Evolutionary conservation across 2,888 invertebrate species (phyloP).

Genomic region (Archips xylosteana): DNA sequence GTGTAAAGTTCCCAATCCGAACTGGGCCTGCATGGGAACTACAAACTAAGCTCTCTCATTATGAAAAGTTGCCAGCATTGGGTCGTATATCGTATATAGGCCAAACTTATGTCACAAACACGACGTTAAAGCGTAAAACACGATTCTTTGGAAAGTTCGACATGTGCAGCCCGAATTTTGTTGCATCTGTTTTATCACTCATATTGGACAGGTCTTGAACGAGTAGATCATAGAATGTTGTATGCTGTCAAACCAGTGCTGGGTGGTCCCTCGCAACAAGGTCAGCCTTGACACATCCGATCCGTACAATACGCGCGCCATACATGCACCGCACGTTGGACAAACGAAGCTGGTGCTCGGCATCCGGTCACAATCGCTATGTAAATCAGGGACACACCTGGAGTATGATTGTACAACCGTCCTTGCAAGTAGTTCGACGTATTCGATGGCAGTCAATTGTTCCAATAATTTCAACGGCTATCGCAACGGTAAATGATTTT

Average conservation of each 20-base stretch:
- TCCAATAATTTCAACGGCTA: slow-evolving; percentile 36
- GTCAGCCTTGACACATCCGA: slow-evolving; percentile 50
- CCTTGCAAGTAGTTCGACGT: slow-evolving; percentile 63
- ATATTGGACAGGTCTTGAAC: slow-evolving; percentile 8
- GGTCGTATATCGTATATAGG: too few relatives aligned
- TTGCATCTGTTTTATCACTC: background rate
- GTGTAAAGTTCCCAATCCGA: too few relatives aligned
- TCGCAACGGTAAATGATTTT: slow-evolving; percentile 39
- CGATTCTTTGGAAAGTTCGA: background rate
- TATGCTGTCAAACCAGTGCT: slow-evolving; percentile 35
- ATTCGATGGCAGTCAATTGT: slow-evolving; percentile 33
- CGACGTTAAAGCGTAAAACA: background rate
- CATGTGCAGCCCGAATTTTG: slow-evolving; percentile 1
- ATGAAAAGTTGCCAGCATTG: too few relatives aligned
- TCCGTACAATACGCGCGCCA: slow-evolving; percentile 51
- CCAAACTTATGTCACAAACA: background rate
- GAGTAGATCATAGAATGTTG: slow-evolving; percentile 29
- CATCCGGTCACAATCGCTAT: slow-evolving; percentile 76
- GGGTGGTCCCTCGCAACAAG: slow-evolving; percentile 48
- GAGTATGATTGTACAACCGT: slow-evolving; percentile 63
- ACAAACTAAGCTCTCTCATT: too few relatives aligned
- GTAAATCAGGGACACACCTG: slow-evolving; percentile 71
- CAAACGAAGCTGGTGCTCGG: slow-evolving; percentile 62
- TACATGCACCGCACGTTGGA: slow-evolving; percentile 67
- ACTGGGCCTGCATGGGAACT: too few relatives aligned